Percentiles rank a stretch among this genome's conserved stretches.
Conservation (phyloP, 1,140 invertebrate genomes). For the Drosophila subpulchrella region DNA sequence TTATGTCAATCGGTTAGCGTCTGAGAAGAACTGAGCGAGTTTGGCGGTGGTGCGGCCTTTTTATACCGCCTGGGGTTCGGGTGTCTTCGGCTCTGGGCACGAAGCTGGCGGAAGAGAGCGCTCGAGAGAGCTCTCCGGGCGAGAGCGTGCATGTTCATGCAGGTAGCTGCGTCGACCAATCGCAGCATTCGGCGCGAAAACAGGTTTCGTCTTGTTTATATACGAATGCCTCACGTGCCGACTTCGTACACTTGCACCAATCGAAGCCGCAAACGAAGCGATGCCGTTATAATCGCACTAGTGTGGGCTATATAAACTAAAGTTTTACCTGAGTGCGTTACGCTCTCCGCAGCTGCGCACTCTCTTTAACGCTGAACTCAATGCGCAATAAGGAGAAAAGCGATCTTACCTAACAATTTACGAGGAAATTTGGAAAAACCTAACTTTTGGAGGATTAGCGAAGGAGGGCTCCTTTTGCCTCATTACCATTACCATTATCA, state of each 20-base stretch:
- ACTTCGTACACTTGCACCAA: constrained; percentile 79
- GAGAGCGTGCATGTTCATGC: constrained; percentile 10
- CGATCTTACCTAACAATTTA: constrained; percentile 4
- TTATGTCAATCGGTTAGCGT: neutral
- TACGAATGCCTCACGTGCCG: constrained; percentile 57
- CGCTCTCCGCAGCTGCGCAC: constrained; percentile 4
- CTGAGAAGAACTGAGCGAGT: constrained; percentile 29
- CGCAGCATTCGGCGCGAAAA: constrained; percentile 47
- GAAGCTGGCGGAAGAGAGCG: constrained; percentile 25
- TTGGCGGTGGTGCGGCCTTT: constrained; percentile 6
- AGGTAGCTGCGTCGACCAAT: constrained; percentile 51
- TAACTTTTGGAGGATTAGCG: constrained; percentile 19
- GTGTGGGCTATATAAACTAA: constrained; percentile 35
- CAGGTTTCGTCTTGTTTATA: constrained; percentile 70
- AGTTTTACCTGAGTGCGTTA: constrained; percentile 26
- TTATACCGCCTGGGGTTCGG: constrained; percentile 23
- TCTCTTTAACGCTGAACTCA: neutral
- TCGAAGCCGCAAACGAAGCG: constrained; percentile 55
- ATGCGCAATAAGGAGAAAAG: constrained; percentile 37
- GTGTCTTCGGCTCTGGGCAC: neutral
- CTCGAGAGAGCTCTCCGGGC: neutral
- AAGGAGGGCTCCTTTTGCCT: constrained; percentile 9
- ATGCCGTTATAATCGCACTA: constrained; percentile 68
- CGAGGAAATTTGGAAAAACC: constrained; percentile 10
- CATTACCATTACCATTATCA: constrained; percentile 35